These are phyloP conservation scores for Tyrannus savana DNA, from an alignment of 2,113 vertebrate species.

Conservation along the genomic window DNA sequence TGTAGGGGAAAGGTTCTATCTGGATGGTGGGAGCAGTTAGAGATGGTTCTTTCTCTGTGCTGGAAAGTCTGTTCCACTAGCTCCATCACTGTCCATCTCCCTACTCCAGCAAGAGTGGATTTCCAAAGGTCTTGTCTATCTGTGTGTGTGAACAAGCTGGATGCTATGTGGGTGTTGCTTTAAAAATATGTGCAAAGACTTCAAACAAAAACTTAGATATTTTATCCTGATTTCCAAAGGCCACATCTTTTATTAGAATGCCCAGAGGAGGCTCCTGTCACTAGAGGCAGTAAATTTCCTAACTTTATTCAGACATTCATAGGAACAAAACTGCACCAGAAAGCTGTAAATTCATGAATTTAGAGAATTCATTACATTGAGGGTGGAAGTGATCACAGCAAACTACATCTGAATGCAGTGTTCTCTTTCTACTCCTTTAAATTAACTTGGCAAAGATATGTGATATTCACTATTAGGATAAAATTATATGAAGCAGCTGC, in stretches of 20 bases:
- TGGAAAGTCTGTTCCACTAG: background rate
- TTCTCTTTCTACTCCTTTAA: background rate
- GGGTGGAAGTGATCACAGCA: background rate
- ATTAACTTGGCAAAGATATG: constrained; percentile 16
- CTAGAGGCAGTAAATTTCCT: background rate
- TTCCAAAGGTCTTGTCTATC: background rate
- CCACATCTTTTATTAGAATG: background rate
- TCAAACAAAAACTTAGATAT: background rate
- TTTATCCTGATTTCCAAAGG: background rate
- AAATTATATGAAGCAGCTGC: constrained; percentile 69
- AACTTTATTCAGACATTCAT: background rate
- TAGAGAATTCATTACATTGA: background rate
- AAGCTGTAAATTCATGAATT: background rate
- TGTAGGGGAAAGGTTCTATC: background rate
- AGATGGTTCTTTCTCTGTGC: background rate
- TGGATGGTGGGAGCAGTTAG: background rate
- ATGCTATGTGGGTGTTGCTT: background rate
- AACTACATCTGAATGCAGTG: background rate
- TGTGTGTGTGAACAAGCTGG: background rate
- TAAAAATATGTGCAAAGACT: background rate
- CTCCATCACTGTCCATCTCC: background rate
- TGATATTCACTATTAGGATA: constrained; percentile 33
- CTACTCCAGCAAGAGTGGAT: background rate
- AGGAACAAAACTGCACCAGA: background rate
- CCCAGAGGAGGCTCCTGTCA: background rate